These are phyloP conservation scores for Mixornis gularis DNA, from an alignment of 2,113 vertebrate genomes.

Conservation along the genomic window DNA sequence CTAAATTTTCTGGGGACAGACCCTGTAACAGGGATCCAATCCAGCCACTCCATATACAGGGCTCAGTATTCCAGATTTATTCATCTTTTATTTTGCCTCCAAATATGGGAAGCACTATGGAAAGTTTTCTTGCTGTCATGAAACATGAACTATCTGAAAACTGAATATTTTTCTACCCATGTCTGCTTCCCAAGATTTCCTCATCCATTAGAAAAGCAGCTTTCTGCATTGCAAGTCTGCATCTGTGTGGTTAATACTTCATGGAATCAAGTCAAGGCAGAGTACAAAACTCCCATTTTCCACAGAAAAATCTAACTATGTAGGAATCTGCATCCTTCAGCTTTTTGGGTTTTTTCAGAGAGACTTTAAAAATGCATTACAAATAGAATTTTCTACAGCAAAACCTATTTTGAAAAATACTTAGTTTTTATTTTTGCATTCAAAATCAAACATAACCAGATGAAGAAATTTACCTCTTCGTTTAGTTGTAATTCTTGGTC, in stretches of 20 bases:
- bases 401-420: neutral
- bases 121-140: neutral
- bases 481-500: neutral
- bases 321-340: neutral
- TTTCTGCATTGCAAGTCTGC: neutral
- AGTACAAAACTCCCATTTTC: neutral
- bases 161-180: fast-evolving
- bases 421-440: neutral
- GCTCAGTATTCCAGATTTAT: neutral
- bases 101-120: neutral
- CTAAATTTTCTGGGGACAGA: neutral
- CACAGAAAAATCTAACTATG: neutral
- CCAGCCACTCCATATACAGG: neutral
- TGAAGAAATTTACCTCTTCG: neutral
- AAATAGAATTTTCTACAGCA: neutral
- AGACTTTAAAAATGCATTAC: neutral
- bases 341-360: neutral
- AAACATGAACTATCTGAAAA: neutral
- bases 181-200: neutral
- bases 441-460: neutral
- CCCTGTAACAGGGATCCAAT: neutral
- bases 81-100: neutral
- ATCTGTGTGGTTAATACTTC: neutral
- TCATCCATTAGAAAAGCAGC: neutral
- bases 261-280: neutral